These are phyloP conservation scores for Oscheius sp. DNA, from an alignment of 2,888 invertebrate species.

Conservation along the genomic window DNA sequence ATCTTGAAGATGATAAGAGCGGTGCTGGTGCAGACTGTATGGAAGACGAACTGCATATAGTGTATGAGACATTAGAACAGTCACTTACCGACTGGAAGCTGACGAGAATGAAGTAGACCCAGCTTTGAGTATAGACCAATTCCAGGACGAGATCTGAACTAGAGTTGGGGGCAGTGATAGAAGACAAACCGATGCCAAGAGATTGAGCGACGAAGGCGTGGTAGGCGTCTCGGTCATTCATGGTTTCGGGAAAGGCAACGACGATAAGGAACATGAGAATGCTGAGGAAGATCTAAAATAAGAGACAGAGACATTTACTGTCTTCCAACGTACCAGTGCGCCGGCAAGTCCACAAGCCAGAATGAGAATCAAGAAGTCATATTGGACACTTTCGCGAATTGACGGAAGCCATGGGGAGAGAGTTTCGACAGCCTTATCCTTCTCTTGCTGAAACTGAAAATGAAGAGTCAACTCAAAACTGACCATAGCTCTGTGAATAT, in stretches of 20 bases:
- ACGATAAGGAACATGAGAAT: background rate
- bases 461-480: too few species aligned
- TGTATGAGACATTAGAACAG: too few species aligned
- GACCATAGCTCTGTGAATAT: too few species aligned
- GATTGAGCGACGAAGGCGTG: background rate
- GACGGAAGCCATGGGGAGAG: too few species aligned
- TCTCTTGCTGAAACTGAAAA: too few species aligned
- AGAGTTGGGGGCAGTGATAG: background rate
- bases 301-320: too few species aligned
- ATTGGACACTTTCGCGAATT: too few species aligned
- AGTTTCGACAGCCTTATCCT: too few species aligned
- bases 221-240: background rate
- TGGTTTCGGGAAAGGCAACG: background rate
- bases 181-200: background rate
- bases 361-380: too few species aligned
- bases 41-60: background rate
- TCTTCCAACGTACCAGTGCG: too few species aligned
- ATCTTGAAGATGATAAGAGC: background rate
- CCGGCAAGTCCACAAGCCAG: too few species aligned
- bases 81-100: background rate
- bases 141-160: constrained; percentile 2
- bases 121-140: background rate
- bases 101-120: background rate
- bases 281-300: too few species aligned
- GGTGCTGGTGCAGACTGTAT: background rate